Percentiles rank a stretch among this genome's conserved stretches.
Evolutionary conservation across 2,797 vertebrate genomes (phyloP).

Genomic region (Pseudochirops cupreus): DNA sequence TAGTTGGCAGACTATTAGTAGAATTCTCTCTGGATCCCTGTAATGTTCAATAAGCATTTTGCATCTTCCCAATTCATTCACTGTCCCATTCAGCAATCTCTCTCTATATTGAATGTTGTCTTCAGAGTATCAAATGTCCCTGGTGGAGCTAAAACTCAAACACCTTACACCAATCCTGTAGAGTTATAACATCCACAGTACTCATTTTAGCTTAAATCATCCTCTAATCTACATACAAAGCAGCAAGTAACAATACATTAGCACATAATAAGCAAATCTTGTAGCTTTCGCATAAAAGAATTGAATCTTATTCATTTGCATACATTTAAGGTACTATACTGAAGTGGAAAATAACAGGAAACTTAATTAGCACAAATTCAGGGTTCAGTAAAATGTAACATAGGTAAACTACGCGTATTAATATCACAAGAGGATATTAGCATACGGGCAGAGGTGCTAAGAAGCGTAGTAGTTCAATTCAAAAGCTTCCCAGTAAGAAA

Average conservation of each 20-base stretch:
- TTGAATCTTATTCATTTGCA: background rate
- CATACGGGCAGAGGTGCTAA: background rate
- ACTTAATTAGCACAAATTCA: background rate
- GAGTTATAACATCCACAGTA: background rate
- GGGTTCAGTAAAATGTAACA: background rate
- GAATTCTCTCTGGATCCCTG: background rate
- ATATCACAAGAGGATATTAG: background rate
- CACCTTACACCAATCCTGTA: background rate
- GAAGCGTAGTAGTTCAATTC: background rate
- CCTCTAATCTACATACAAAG: background rate
- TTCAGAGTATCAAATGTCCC: background rate
- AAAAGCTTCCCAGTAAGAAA: background rate
- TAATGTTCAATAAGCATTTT: background rate
- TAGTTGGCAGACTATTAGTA: background rate
- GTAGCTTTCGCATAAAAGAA: background rate
- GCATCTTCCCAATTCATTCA: background rate
- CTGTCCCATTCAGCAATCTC: background rate
- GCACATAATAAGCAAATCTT: background rate
- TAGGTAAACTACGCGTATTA: background rate
- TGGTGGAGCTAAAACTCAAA: background rate
- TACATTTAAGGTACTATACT: background rate
- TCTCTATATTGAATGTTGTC: background rate
- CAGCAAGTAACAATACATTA: background rate
- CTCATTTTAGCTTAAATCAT: background rate
- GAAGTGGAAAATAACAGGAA: background rate